Evolutionary conservation across 2,113 vertebrate species (phyloP).

Genomic region (Sorex fumeus): DNA sequence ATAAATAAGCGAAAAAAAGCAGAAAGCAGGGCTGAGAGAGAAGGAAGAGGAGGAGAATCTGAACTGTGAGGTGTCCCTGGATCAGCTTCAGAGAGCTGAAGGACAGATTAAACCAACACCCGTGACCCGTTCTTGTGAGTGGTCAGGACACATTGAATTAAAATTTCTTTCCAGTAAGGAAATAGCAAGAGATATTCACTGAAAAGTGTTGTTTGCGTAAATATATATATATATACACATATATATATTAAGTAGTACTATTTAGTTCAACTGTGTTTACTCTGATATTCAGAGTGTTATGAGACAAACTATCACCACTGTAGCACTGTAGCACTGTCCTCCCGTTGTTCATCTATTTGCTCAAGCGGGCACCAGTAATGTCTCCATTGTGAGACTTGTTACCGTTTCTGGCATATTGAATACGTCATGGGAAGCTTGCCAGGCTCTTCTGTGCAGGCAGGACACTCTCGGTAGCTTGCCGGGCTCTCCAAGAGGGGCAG

Average conservation of each 20-base stretch:
- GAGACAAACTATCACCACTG: neutral
- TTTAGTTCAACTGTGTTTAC: neutral
- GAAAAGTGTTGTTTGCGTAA: neutral
- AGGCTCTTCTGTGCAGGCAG: too few species aligned
- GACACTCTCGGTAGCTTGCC: too few species aligned
- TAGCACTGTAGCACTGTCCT: too few species aligned
- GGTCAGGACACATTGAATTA: neutral
- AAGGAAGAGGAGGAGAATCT: neutral
- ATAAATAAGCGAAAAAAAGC: neutral
- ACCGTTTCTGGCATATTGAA: too few species aligned
- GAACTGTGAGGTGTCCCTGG: neutral
- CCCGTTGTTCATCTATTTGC: too few species aligned
- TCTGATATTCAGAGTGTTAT: constrained; percentile 15
- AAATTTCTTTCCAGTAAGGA: constrained; percentile 40
- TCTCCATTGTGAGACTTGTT: too few species aligned
- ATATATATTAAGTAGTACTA: neutral
- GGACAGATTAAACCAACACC: too few species aligned
- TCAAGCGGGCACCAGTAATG: too few species aligned
- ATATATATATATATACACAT: constrained; percentile 28
- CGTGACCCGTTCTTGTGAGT: neutral
- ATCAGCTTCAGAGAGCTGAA: too few species aligned
- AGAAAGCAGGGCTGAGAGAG: neutral
- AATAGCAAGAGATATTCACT: neutral
- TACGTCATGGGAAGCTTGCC: too few species aligned
- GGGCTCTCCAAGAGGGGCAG: too few species aligned